Conservation (phyloP, 2,888 invertebrate genomes). For the Iphiclides podalirius region DNA sequence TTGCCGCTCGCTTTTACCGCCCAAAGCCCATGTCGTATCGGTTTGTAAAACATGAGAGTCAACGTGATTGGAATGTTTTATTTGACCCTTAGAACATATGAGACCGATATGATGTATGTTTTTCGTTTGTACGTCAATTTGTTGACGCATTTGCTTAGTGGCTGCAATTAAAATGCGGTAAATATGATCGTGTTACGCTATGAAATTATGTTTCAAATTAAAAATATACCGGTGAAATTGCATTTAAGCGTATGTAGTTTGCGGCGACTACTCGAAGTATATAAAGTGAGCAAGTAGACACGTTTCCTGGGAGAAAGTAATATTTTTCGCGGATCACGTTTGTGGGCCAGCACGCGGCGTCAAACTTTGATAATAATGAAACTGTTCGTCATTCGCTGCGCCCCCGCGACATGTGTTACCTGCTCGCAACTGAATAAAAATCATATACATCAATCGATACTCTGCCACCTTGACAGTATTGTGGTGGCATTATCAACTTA, state of each 20-base stretch:
- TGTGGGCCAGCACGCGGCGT: constrained; percentile 40
- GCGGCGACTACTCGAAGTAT: too few relatives aligned
- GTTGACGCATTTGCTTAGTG: constrained; percentile 37
- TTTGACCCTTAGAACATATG: constrained; percentile 73
- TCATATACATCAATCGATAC: background rate
- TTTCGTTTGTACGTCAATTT: constrained; percentile 66
- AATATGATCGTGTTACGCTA: too few relatives aligned
- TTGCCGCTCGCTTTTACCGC: constrained; percentile 34
- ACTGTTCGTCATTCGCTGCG: constrained; percentile 37
- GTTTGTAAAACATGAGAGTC: constrained; percentile 77
- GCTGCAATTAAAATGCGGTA: constrained; percentile 9
- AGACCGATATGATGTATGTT: constrained; percentile 74
- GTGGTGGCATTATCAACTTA: too few relatives aligned
- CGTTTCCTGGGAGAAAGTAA: constrained; percentile 1
- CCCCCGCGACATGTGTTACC: constrained; percentile 31
- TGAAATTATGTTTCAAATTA: too few relatives aligned
- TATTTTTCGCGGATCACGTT: constrained; percentile 27
- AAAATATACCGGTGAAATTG: too few relatives aligned
- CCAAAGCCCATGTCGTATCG: constrained; percentile 64
- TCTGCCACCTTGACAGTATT: too few relatives aligned
- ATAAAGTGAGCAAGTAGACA: too few relatives aligned
- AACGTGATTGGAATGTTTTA: constrained; percentile 78
- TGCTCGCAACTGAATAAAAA: constrained; percentile 11
- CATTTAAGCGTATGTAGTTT: too few relatives aligned
- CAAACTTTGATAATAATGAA: constrained; percentile 64